A percentile compares a stretch with the other conserved stretches of the same genome.
These are phyloP conservation scores for Andinoacara biseriatus DNA, from an alignment of 2,113 vertebrate genomes.

Conservation along the genomic window DNA sequence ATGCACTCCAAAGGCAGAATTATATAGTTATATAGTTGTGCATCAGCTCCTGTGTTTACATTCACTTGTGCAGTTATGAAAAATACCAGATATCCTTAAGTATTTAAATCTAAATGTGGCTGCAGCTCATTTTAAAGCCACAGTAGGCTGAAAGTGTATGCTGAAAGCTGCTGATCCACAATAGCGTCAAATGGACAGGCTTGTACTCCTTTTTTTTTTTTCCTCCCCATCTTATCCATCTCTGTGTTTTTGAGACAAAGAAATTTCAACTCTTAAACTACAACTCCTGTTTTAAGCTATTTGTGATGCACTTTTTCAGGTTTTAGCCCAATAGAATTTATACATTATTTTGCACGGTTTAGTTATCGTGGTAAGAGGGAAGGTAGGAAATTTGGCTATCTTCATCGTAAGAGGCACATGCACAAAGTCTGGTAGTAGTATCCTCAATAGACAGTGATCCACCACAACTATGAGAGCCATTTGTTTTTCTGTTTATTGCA, in stretches of 20 bases:
- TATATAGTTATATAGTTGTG: slow-evolving; percentile 13
- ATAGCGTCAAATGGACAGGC: neutral
- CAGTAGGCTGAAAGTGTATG: slow-evolving; percentile 1
- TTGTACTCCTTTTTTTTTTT: neutral
- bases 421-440: neutral
- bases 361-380: neutral
- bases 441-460: neutral
- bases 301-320: neutral
- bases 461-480: neutral
- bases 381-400: neutral
- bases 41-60: slow-evolving; percentile 45
- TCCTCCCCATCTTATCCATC: neutral
- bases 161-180: slow-evolving; percentile 4
- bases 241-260: neutral
- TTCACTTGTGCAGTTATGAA: slow-evolving; percentile 10
- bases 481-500: neutral
- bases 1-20: slow-evolving; percentile 1
- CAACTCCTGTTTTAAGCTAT: slow-evolving; percentile 10
- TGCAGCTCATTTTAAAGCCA: slow-evolving; percentile 15
- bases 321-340: neutral
- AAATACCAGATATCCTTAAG: slow-evolving; percentile 6
- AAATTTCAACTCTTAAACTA: neutral
- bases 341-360: neutral
- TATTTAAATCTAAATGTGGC: slow-evolving; percentile 28
- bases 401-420: neutral